Evolutionary conservation across 1,140 invertebrate genomes (phyloP), one percentile per base, ranked within the genome.

Genomic region (Sitodiplosis mosellana): DNA sequence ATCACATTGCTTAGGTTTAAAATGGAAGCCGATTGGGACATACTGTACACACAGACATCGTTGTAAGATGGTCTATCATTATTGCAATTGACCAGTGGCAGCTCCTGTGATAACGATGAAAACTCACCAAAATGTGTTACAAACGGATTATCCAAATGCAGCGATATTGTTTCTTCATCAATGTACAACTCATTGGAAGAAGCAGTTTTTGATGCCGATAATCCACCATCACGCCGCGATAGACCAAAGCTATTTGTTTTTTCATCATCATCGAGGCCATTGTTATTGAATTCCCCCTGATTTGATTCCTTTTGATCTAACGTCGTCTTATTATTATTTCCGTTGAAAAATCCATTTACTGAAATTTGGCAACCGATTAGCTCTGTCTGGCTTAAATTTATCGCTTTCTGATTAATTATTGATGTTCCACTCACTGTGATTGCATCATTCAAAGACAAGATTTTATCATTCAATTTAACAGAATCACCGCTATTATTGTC

Each of bases 131-230:
- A 27, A 45, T 45, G 21, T 15, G 21, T 34, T 17, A 50, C 38
- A 38, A 50, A 50, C 20, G 49, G 49, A 45, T 50, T 50, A 40
- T 50, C 47, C 4, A 50, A 19, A 45, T 50, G 49, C 14, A 50
- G 19, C 19, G 45, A 47, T 37, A 50, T 50, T 12, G 47, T 50
- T 45, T 50, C 47, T 15, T 50, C 49, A 50, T 50, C 49, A 45
- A 50, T 50, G 37, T 21, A 14, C 1, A 50, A n/a, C n/a, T 50
- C 49, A 33, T 44, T 50, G 12, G 47, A 37, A 21, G 33, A 10
- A 17, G 10, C 27, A 50, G 47, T 44, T 45, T 50, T 17, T 46
- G 38, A 44, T 43, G 47, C 45, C 6, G 18, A n/a, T 33, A 45
- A 34, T 45, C 33, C 44, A 18, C 33, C 44, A 15, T 19, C n/a